These are phyloP conservation scores for Drosophila tristis DNA, from an alignment of 1,140 invertebrate species.

Conservation along the genomic window DNA sequence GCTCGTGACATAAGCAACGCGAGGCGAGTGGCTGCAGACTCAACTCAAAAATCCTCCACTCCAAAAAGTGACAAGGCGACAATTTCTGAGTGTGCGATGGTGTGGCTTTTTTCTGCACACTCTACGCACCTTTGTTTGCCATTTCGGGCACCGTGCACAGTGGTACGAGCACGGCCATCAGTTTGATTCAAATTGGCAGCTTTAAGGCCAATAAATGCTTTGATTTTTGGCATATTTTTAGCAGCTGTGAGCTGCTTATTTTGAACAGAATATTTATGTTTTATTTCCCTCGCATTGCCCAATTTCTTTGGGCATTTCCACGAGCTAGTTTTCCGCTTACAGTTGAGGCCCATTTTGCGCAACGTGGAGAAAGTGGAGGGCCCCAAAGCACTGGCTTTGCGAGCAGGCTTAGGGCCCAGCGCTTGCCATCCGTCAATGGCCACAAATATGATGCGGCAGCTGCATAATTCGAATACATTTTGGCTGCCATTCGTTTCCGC, in stretches of 20 bases:
- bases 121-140: conserved; percentile 12
- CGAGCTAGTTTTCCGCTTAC: conserved; percentile 2
- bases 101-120: not conserved
- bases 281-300: no score
- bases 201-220: conserved; percentile 5
- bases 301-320: not conserved
- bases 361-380: conserved; percentile 59
- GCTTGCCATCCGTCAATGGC: not conserved
- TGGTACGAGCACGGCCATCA: not conserved
- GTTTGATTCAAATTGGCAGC: no score
- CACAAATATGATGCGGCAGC: conserved; percentile 13
- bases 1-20: conserved; percentile 30
- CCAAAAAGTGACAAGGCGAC: conserved; percentile 2
- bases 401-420: conserved; percentile 9
- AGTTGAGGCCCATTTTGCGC: conserved; percentile 47
- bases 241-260: no score
- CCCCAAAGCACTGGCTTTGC: conserved; percentile 24
- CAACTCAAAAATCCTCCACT: no score
- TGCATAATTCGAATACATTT: conserved; percentile 23
- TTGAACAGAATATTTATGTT: no score
- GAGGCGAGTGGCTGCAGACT: conserved; percentile 20
- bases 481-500: conserved; percentile 36
- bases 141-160: not conserved
- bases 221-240: not conserved
- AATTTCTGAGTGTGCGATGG: not conserved